A percentile compares a stretch with the other conserved stretches of the same genome.
These are phyloP conservation scores for Andrena hattorfiana DNA, from an alignment of 2,888 invertebrate genomes.

Conservation along the genomic window DNA sequence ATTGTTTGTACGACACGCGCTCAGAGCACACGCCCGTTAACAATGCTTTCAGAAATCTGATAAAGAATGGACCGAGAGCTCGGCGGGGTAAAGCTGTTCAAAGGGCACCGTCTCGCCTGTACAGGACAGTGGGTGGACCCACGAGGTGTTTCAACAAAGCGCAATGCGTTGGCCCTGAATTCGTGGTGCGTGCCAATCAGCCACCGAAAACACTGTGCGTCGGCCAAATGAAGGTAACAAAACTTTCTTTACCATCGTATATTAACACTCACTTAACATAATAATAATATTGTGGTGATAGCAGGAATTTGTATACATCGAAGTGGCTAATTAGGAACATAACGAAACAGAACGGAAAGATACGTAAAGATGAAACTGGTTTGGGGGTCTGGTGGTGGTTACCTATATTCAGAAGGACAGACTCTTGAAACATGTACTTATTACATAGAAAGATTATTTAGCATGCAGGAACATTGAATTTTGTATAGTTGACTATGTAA, in stretches of 20 bases:
- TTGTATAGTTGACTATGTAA: background rate
- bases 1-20: background rate
- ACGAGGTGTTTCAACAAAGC: constrained; percentile 84
- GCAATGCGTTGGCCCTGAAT: constrained; percentile 90
- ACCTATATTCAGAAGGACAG: no score
- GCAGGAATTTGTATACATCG: background rate
- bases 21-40: background rate
- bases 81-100: constrained; percentile 89
- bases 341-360: background rate
- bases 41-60: constrained; percentile 68
- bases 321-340: background rate
- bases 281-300: background rate
- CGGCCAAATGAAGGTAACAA: constrained; percentile 86
- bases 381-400: no score
- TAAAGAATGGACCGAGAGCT: constrained; percentile 81
- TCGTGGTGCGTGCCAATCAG: constrained; percentile 90
- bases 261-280: background rate
- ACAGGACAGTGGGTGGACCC: constrained; percentile 87
- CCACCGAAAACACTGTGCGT: constrained; percentile 88
- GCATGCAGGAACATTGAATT: no score
- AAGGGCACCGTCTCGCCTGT: constrained; percentile 90
- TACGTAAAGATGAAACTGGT: background rate
- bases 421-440: no score
- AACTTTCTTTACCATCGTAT: background rate
- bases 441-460: no score